Conservation (phyloP, 92 coral and sea anemone genomes). For the Porites lobata region DNA sequence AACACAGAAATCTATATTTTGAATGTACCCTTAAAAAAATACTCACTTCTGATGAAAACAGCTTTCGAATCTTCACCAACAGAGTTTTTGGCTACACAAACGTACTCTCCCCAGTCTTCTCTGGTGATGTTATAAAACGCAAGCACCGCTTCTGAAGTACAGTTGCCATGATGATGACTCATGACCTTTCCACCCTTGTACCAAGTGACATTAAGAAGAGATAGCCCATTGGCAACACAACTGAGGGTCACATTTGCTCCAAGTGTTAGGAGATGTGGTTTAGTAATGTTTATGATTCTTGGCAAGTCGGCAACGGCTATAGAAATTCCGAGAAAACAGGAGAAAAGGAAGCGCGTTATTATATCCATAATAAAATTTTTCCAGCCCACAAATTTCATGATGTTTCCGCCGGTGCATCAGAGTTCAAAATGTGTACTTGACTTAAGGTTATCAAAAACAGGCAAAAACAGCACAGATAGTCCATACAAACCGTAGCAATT, state of each 20-base stretch:
- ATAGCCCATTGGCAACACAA: constrained; percentile 4
- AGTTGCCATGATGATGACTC: not conserved
- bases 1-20: no score
- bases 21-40: not conserved
- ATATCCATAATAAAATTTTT: no score
- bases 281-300: constrained; percentile 16
- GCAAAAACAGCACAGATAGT: no score
- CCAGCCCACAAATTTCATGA: no score
- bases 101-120: constrained; percentile 23
- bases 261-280: not conserved
- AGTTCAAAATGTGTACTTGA: no score
- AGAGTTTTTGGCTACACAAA: constrained; percentile 22
- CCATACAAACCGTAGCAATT: no score
- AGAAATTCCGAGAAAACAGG: not conserved
- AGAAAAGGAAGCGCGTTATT: no score
- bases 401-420: no score
- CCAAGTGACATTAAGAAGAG: constrained; percentile 28
- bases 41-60: constrained; percentile 9
- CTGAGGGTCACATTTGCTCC: constrained; percentile 25
- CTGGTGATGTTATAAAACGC: constrained; percentile 1
- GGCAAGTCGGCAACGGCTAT: constrained; percentile 13
- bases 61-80: constrained; percentile 10
- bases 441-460: no score
- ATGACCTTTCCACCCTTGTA: not conserved
- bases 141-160: not conserved